These are phyloP conservation scores for Atopsyche davidsoni DNA, from an alignment of 1,140 invertebrate genomes.

Conservation along the genomic window DNA sequence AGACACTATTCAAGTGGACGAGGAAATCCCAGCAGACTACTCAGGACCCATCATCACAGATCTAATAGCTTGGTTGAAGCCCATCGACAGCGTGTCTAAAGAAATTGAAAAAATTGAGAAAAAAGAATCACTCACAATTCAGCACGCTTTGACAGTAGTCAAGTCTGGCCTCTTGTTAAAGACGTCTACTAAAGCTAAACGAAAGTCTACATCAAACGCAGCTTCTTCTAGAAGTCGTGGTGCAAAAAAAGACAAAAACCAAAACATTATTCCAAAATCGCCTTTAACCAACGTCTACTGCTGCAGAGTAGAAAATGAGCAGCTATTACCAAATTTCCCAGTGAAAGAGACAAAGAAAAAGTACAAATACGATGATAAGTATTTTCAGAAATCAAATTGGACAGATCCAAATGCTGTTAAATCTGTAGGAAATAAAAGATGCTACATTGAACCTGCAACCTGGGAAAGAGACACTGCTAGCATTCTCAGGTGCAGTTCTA, in stretches of 20 bases:
- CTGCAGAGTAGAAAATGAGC: conserved; percentile 20
- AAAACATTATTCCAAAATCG: conserved; percentile 18
- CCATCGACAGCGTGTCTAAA: conserved; percentile 33
- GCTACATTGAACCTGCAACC: conserved; percentile 46
- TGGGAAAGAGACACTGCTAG: conserved; percentile 37
- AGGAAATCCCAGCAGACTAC: conserved; percentile 39
- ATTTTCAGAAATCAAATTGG: too few species aligned
- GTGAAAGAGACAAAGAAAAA: conserved; percentile 20
- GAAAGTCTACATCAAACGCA: conserved; percentile 45
- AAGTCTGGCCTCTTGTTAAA: conserved; percentile 42
- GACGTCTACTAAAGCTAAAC: conserved; percentile 39
- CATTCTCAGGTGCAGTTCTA: conserved; percentile 23
- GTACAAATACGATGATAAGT: too few species aligned
- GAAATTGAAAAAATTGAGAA: conserved; percentile 33
- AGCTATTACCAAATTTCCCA: conserved; percentile 3
- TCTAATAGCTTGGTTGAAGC: conserved; percentile 44
- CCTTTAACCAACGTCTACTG: conserved; percentile 11
- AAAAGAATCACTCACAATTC: conserved; percentile 44
- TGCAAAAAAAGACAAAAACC: conserved; percentile 42
- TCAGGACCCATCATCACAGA: conserved; percentile 46
- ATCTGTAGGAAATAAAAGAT: conserved; percentile 48
- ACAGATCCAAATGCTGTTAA: conserved; percentile 29
- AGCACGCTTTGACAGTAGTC: conserved; percentile 43
- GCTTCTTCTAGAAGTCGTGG: conserved; percentile 38
- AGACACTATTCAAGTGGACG: conserved; percentile 32